These are phyloP conservation scores for Sebastiscus tertius DNA, from an alignment of 2,797 vertebrate genomes.

Conservation along the genomic window DNA sequence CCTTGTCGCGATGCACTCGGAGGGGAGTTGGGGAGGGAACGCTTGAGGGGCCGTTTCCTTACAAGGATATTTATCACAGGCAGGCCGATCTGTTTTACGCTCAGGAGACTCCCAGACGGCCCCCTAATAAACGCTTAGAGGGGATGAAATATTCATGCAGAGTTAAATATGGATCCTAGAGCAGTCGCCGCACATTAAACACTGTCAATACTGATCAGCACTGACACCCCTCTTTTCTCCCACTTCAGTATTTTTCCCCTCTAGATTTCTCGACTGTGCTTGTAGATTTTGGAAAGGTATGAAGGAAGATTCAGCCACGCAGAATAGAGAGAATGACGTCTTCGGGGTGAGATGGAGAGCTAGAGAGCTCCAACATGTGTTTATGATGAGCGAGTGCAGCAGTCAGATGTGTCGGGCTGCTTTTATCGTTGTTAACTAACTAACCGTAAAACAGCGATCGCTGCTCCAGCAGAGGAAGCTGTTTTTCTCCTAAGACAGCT, in stretches of 20 bases:
- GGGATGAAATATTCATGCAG: conserved; percentile 80
- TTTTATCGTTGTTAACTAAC: conserved; percentile 65
- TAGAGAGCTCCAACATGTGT: conserved; percentile 34
- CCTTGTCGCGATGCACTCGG: conserved; percentile 32
- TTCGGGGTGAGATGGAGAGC: conserved; percentile 11
- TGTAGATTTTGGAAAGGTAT: conserved; percentile 31
- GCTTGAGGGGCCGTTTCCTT: conserved; percentile 53
- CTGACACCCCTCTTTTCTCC: conserved; percentile 58
- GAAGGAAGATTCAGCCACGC: conserved; percentile 44
- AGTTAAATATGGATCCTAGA: conserved; percentile 81
- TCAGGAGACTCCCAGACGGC: conserved; percentile 72
- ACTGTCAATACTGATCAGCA: conserved; percentile 74
- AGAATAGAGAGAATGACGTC: conserved; percentile 32
- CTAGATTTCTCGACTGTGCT: conserved; percentile 8
- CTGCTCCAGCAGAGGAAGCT: conserved; percentile 17
- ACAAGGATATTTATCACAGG: conserved; percentile 73
- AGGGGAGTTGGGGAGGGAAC: conserved; percentile 38
- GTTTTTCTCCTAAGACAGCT: conserved; percentile 45
- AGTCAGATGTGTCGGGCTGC: conserved; percentile 50
- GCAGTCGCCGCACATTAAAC: conserved; percentile 71
- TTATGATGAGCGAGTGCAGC: conserved; percentile 53
- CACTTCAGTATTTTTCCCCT: conserved; percentile 6
- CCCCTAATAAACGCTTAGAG: conserved; percentile 78
- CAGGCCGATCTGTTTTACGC: conserved; percentile 64
- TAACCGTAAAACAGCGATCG: conserved; percentile 56